Evolutionary conservation across 1,140 invertebrate genomes (phyloP).

Genomic region (Ptiloglossa arizonensis): DNA sequence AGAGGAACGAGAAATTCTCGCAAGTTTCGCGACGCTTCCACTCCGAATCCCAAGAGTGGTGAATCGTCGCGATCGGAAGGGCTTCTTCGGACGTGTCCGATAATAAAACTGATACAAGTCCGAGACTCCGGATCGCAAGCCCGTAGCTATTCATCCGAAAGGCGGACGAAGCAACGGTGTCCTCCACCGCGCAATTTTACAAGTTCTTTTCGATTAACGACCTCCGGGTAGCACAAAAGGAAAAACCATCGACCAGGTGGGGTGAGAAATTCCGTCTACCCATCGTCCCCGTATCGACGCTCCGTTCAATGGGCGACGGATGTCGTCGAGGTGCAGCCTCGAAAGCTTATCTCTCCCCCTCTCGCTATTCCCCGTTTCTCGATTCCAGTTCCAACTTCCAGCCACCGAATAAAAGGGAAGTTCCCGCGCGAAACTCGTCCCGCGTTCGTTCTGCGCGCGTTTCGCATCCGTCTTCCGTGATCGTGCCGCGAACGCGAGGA

Average conservation of each 20-base stretch:
- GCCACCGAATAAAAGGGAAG: slow-evolving; percentile 17
- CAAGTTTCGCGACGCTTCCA: too few species aligned
- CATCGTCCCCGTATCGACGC: background rate
- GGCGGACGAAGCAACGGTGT: background rate
- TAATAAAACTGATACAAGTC: background rate
- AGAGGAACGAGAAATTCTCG: too few species aligned
- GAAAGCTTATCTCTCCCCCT: slow-evolving; percentile 23
- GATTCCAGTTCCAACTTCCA: background rate
- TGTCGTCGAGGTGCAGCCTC: background rate
- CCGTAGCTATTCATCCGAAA: background rate
- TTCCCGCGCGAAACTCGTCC: slow-evolving; percentile 22
- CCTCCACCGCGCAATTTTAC: background rate
- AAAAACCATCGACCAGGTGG: slow-evolving; percentile 22
- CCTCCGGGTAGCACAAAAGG: slow-evolving; percentile 1
- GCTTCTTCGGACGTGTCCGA: too few species aligned
- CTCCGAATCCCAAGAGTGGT: too few species aligned
- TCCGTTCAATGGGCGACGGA: background rate
- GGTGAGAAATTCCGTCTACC: slow-evolving; percentile 24
- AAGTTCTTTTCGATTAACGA: slow-evolving; percentile 33
- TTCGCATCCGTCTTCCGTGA: background rate
- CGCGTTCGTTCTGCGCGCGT: background rate
- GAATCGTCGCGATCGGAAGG: too few species aligned
- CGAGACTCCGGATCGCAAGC: background rate
- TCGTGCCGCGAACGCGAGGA: too few species aligned
- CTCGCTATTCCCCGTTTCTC: background rate